These are phyloP conservation scores for Onchidella celtica DNA, from an alignment of 2,888 invertebrate genomes.

Conservation along the genomic window DNA sequence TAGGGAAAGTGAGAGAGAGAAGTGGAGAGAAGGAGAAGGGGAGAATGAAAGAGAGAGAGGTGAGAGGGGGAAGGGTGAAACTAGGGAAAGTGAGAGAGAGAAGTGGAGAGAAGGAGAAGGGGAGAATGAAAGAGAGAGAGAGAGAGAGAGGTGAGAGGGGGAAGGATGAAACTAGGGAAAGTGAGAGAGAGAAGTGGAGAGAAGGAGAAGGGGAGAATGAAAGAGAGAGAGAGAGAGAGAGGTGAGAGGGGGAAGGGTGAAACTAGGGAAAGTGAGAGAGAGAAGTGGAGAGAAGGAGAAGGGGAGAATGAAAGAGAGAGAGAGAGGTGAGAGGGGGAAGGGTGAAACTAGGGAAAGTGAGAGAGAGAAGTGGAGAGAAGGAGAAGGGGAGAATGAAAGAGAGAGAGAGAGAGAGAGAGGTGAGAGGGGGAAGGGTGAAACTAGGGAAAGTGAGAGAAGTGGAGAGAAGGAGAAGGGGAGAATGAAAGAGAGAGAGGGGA, in stretches of 20 bases:
- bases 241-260: neutral
- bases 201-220: neutral
- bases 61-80: neutral
- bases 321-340: neutral
- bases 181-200: neutral
- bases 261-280: neutral
- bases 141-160: neutral
- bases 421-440: neutral
- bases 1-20: slow-evolving; percentile 22
- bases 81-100: neutral
- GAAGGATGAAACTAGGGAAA: neutral
- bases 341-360: neutral
- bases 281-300: neutral
- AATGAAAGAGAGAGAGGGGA: neutral
- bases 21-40: slow-evolving; percentile 19
- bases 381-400: no score
- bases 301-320: no score
- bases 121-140: neutral
- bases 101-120: neutral
- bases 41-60: neutral
- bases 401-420: neutral
- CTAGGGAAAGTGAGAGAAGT: slow-evolving; percentile 2
- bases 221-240: no score
- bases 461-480: slow-evolving; percentile 13
- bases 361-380: neutral